Base-by-base conservation (phyloP, 2,113 vertebrate genomes). In the Sceloporus tristichus region DNA sequence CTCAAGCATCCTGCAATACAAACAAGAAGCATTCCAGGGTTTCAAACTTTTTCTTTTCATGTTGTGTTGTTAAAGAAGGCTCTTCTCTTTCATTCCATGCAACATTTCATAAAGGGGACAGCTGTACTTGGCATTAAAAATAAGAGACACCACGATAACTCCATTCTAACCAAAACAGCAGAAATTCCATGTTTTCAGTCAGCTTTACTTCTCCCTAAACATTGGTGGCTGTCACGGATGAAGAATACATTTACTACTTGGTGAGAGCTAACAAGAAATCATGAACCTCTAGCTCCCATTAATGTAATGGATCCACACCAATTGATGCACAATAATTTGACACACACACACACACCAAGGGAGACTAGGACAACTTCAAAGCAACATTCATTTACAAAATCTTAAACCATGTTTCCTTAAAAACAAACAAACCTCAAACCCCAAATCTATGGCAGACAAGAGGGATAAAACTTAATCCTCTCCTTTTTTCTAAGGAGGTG, bases 211-310 rank as follows among this genome's bases (percentile, higher is more conserved):
- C 0, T n/a, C 25, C 82, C 56, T 29, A 53, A 86, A 62, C 9
- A 40, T 74, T 78, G 40, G 68, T 42, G 73, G 71, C 59, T 56
- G 85, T 66, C 82, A n/a, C 70, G 25, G 40, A 84, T 18, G 13
- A 86, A 70, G 42, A 76, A 80, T n/a, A 68, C 34, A 80, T 68
- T 87, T 65, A 79, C 53, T 84, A 53, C 66, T 62, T 66, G 65
- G 38, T 65, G 82, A 76, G 9, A 84, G 59, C 83, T 19, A 56
- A 81, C 2, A 25, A 48, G 21, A 82, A 79, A 74, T 19, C 0
- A 76, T 5, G n/a, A 79, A 66, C n/a, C 21, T 71, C 70, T 62
- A 70, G 75, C 38, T 86, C 59, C 75, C 59, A 40, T 42, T 59
- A 34, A 79, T 27, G 21, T 0, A 3, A 65, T 16, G 54, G 85